Base-by-base conservation (phyloP, 1,140 invertebrate species). In the Coboldia fuscipes region DNA sequence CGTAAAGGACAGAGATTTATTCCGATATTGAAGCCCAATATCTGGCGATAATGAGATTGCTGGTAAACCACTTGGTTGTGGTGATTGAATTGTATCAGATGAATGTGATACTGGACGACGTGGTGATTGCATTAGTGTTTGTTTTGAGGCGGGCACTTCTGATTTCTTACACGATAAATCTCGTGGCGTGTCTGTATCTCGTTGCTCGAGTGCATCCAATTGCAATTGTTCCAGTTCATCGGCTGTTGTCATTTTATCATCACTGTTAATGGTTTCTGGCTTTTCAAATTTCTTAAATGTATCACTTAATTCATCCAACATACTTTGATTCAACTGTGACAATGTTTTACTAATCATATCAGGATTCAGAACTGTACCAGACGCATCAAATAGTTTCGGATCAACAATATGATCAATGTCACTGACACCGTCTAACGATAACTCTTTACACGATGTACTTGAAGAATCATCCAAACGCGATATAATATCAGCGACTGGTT, bases 41-140 rank as follows among this genome's bases (percentile, higher is more conserved):
- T 68, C 65, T 3, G 66, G 66, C 13, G 66, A 68, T 3, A 61
- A 63, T 14, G 64, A 65, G 13, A 68, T 57, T 12, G 66, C 65
- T 19, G 70, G 67, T 23, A 73, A 66, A 2, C 67, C 68, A 40
- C 66, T 72, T 1, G 70, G 67, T 37, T 70, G 69, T 0, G 70
- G 68, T 2, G 70, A 72, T 35, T 68, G 65, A 47, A 67, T 64
- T 10, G 70, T 64, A 36, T 70, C 66, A 0, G 68, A 69, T 38
- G 63, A 63, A 35, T 65, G 60, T 0, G 69, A 70, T 3, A 59
- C 57, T 23, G 66, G 62, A 23, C 66, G 51, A 3, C 61, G 59
- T 40, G 57, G 47, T 16, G 57, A 54, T 34, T 45, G 50, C 33
- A 57, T 42, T 31, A 52, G 42, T 34, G 57, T 59, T 13, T 33